phyloP scores from a whole-genome alignment of 2,113 vertebrate genomes.

The Furnarius figulus region DNA sequence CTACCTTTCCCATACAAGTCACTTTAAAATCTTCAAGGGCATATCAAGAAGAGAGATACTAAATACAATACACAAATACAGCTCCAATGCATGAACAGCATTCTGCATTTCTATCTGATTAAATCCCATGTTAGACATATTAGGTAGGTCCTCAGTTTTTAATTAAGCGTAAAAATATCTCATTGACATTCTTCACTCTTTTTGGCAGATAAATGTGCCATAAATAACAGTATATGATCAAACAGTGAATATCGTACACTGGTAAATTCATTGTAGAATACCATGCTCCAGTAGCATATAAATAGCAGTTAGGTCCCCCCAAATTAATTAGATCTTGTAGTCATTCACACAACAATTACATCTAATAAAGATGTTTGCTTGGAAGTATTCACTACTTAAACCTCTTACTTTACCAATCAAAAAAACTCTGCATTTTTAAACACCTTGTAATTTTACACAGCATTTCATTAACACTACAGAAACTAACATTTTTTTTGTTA shows the following conservation, averaged over 20 bases:
- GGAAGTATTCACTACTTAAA: neutral
- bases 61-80: neutral
- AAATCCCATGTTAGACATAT: neutral
- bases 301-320: neutral
- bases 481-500: neutral
- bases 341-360: neutral
- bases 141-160: neutral
- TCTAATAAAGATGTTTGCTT: neutral
- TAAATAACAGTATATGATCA: neutral
- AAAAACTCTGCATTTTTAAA: neutral
- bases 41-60: neutral
- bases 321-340: neutral
- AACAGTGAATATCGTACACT: neutral
- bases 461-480: neutral
- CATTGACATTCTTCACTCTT: conserved; percentile 23
- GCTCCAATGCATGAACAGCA: neutral
- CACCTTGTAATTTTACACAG: neutral
- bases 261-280: neutral
- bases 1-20: neutral
- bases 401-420: neutral
- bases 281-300: neutral
- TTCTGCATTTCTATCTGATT: neutral
- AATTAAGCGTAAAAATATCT: conserved; percentile 43
- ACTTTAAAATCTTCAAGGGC: neutral
- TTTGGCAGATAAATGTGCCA: neutral